Conservation (phyloP, 2,888 invertebrate genomes). For the Tryphoninae sp. region DNA sequence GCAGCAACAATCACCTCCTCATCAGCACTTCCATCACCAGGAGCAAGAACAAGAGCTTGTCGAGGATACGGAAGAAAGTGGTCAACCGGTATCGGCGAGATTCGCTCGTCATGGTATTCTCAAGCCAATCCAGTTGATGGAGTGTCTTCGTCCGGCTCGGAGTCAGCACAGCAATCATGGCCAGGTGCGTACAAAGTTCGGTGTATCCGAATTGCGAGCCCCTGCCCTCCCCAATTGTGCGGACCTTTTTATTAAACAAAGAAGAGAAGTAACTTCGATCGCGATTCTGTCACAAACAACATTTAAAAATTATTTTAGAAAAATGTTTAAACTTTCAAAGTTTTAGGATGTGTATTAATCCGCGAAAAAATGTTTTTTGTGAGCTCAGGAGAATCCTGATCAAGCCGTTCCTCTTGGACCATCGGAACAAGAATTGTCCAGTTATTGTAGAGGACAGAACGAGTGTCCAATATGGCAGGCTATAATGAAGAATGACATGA, state of each 20-base stretch:
- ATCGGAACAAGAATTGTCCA: constrained; percentile 52
- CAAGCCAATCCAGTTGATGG: constrained; percentile 84
- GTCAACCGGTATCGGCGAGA: constrained; percentile 68
- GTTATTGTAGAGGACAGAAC: constrained; percentile 53
- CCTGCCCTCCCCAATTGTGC: not conserved
- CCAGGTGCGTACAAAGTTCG: constrained; percentile 70
- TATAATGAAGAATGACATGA: constrained; percentile 63
- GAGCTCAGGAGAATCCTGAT: constrained; percentile 52
- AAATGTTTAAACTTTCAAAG: no score
- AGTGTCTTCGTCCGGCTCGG: constrained; percentile 82
- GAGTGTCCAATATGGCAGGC: constrained; percentile 61
- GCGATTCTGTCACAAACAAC: constrained; percentile 7
- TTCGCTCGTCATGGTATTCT: constrained; percentile 73
- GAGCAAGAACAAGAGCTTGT: constrained; percentile 73
- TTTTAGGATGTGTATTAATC: no score
- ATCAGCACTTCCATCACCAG: constrained; percentile 65
- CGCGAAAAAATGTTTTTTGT: not conserved
- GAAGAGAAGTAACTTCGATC: constrained; percentile 29
- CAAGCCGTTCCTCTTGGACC: constrained; percentile 53
- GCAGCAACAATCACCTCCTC: constrained; percentile 67
- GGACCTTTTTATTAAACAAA: not conserved
- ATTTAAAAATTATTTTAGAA: no score
- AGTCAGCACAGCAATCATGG: constrained; percentile 72
- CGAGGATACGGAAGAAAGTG: constrained; percentile 65
- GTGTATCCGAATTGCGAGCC: not conserved